phyloP scores from a whole-genome alignment of 1,140 invertebrate genomes.

The Pachyrhynchus sulphureomaculatus region DNA sequence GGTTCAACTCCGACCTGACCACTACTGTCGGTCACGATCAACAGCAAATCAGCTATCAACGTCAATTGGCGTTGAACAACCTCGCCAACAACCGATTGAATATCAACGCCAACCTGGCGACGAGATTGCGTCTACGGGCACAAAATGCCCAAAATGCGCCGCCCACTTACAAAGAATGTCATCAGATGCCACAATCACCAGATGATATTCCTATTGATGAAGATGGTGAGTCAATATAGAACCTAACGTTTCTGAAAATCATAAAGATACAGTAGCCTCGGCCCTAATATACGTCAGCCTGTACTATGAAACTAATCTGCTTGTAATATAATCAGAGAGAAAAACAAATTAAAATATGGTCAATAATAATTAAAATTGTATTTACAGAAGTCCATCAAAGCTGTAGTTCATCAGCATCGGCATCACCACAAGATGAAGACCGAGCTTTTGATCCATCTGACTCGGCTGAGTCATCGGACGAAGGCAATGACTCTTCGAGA shows the following conservation, averaged over 20 bases:
- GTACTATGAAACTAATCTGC: no score
- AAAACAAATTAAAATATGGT: no score
- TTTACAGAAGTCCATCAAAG: conserved; percentile 46
- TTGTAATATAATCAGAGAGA: no score
- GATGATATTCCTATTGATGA: conserved; percentile 50
- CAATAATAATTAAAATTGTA: no score
- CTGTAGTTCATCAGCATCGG: conserved; percentile 45
- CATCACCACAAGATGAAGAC: conserved; percentile 49
- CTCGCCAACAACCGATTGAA: conserved; percentile 38
- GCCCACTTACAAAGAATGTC: conserved; percentile 26
- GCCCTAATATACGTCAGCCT: no score
- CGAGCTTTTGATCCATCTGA: conserved; percentile 46
- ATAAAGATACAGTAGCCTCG: no score
- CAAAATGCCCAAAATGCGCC: conserved; percentile 37
- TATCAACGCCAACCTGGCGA: conserved; percentile 51
- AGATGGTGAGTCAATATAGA: conserved; percentile 42
- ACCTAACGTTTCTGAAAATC: not conserved
- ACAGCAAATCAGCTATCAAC: conserved; percentile 40
- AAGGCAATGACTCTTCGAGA: conserved; percentile 42
- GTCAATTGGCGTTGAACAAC: conserved; percentile 15
- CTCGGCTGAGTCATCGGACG: conserved; percentile 47
- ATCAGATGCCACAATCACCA: conserved; percentile 42
- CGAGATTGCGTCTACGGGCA: conserved; percentile 38
- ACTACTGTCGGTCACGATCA: conserved; percentile 32
- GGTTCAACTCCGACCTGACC: conserved; percentile 42